Percentiles rank a stretch among this genome's conserved stretches.
phyloP scores from a whole-genome alignment of 2,113 vertebrate genomes.

The Crotophaga sulcirostris region DNA sequence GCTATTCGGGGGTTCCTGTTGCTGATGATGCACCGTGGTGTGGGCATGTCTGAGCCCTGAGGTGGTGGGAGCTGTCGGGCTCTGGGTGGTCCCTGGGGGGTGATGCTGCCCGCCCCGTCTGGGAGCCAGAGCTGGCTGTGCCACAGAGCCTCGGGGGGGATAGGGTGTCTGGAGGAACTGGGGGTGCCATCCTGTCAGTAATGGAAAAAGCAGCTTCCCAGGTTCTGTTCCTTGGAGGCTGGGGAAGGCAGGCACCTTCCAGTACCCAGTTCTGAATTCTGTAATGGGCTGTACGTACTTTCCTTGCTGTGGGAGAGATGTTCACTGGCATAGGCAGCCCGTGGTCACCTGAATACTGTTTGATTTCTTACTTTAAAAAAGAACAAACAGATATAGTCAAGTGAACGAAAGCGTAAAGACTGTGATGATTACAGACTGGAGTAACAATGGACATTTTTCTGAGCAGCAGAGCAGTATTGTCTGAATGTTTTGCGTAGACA shows the following conservation, averaged over 20 bases:
- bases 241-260: background rate
- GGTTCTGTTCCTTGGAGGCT: background rate
- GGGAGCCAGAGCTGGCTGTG: background rate
- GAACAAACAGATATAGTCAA: background rate
- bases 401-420: background rate
- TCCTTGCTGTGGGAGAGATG: background rate
- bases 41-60: no score
- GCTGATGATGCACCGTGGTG: background rate
- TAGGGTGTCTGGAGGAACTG: background rate
- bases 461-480: background rate
- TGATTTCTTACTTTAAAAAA: background rate
- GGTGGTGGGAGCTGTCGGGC: background rate
- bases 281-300: background rate
- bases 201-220: background rate
- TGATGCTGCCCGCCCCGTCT: fast-evolving
- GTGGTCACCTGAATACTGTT: background rate
- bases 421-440: background rate
- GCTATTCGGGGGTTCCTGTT: fast-evolving
- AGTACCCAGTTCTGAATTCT: background rate
- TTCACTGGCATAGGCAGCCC: background rate
- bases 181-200: background rate
- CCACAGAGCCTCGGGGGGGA: fast-evolving
- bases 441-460: background rate
- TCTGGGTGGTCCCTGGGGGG: fast-evolving
- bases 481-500: background rate